These are phyloP conservation scores for Aradophagus sp. DNA, from an alignment of 1,140 invertebrate species.

Conservation along the genomic window DNA sequence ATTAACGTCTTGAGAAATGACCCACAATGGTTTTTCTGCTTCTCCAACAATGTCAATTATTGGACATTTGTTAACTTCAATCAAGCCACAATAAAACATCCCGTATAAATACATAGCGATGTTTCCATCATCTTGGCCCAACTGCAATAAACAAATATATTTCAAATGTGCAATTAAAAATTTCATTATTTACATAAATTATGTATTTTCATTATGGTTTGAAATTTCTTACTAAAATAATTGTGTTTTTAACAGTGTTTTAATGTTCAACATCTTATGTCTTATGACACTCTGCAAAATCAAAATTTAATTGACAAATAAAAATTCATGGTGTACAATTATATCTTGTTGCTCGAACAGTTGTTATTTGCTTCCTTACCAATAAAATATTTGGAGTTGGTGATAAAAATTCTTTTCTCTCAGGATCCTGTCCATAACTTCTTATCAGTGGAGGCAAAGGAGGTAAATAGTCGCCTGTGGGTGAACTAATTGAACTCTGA, in stretches of 20 bases:
- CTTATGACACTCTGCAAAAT: no score
- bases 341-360: no score
- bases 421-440: conserved; percentile 73
- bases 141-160: conserved; percentile 79
- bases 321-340: no score
- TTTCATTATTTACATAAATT: no score
- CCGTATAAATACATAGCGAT: conserved; percentile 89
- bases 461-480: conserved; percentile 73
- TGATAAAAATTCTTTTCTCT: conserved; percentile 69
- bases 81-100: conserved; percentile 84
- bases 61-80: conserved; percentile 76
- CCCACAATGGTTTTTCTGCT: conserved; percentile 66
- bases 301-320: no score
- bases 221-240: no score
- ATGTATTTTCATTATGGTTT: no score
- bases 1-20: conserved; percentile 59
- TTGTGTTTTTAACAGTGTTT: no score
- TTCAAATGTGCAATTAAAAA: no score
- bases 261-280: no score
- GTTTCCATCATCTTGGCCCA: conserved; percentile 83
- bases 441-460: conserved; percentile 78
- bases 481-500: conserved; percentile 52
- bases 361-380: conserved; percentile 53
- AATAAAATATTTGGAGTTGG: conserved; percentile 68
- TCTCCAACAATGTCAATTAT: conserved; percentile 66